phyloP scores from a whole-genome alignment of 64 coral and sea anemone species.

The Pachyseris speciosa region DNA sequence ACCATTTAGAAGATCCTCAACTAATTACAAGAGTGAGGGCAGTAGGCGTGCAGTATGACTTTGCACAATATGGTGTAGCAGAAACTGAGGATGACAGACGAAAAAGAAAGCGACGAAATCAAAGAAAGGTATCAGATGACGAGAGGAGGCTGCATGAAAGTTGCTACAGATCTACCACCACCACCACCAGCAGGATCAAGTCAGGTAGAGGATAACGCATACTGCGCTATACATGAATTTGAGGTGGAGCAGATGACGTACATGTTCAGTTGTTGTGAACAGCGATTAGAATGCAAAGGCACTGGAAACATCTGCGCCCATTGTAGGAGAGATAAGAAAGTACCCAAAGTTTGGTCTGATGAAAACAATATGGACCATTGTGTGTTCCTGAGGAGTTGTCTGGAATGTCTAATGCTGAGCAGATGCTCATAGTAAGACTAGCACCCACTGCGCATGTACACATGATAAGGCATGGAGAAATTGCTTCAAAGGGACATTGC shows the following conservation, averaged over 20 bases:
- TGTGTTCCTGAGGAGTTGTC: neutral
- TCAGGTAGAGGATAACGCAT: no score
- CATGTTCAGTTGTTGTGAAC: no score
- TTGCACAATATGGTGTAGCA: neutral
- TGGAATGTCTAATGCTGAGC: slow-evolving; percentile 26
- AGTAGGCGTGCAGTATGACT: neutral
- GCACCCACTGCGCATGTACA: slow-evolving; percentile 19
- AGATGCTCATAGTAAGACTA: slow-evolving; percentile 55
- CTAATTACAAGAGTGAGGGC: no score
- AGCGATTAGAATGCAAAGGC: no score
- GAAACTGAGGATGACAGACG: no score
- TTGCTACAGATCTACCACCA: no score
- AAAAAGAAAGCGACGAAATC: neutral
- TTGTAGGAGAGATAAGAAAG: slow-evolving; percentile 46
- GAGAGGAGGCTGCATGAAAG: no score
- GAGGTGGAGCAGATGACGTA: no score
- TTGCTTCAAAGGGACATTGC: slow-evolving; percentile 32
- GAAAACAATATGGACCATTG: slow-evolving; percentile 61
- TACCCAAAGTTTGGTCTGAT: neutral
- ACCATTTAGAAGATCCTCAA: no score
- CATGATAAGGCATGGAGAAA: slow-evolving; percentile 42
- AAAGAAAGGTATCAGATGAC: neutral
- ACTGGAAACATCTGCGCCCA: no score
- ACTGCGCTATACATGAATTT: no score
- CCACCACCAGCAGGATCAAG: no score